phyloP scores from a whole-genome alignment of 2,113 vertebrate genomes.

The Oxyura jamaicensis region DNA sequence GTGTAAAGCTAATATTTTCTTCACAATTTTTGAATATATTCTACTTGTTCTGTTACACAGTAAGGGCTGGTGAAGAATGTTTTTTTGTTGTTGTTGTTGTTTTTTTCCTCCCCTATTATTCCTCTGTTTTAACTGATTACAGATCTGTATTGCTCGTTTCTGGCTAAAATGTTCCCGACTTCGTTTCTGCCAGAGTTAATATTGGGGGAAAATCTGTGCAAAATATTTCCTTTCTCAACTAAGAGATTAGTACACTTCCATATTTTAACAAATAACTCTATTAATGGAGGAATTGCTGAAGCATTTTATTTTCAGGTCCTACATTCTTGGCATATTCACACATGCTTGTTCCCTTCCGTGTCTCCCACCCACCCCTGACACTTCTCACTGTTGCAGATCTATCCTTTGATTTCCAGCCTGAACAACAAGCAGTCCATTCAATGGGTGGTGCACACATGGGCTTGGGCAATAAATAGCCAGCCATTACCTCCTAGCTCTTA shows the following conservation, averaged over 20 bases:
- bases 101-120: not conserved
- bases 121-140: not conserved
- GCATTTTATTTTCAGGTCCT: not conserved
- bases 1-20: slow-evolving; percentile 8
- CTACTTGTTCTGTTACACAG: not conserved
- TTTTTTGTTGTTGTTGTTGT: not conserved
- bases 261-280: not conserved
- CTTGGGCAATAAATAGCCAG: not conserved
- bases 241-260: not conserved
- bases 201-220: not conserved
- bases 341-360: not conserved
- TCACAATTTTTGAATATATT: not conserved
- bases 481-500: not conserved
- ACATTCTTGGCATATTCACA: not conserved
- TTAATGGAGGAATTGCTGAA: not conserved
- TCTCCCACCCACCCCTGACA: not conserved
- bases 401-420: not conserved
- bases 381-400: not conserved
- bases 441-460: fast-evolving
- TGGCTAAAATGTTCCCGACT: not conserved
- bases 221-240: not conserved
- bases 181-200: not conserved
- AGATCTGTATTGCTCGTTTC: not conserved
- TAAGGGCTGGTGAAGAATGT: not conserved
- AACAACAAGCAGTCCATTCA: fast-evolving